Evolutionary conservation across 2,797 vertebrate genomes (phyloP), one percentile per base, ranked within the genome.

Genomic region (Sarcophilus harrisii): DNA sequence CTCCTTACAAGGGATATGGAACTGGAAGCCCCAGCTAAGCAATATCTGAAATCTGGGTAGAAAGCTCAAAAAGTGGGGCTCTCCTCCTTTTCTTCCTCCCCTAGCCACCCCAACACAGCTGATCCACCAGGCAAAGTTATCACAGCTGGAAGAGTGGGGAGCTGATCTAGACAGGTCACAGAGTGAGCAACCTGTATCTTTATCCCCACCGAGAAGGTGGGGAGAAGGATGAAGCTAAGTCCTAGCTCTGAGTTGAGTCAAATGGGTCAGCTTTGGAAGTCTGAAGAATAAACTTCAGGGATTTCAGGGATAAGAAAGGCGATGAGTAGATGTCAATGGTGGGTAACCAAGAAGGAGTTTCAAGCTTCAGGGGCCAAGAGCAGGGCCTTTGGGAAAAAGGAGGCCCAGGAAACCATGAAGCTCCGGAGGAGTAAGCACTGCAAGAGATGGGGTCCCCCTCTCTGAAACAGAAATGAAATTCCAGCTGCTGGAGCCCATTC

Each of bases 381-480:
- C 66, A 18, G 16, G 5, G 6, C n/a, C 2, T 81, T 81, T 21
- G 66, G n/a, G 21, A 1, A 73, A 81, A 81, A 81, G 66, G 66
- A 81, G 9, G 21, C 66, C 18, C 18, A 24, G 14, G 18, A 73
- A 38, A n/a, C 6, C 66, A 18, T 2, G n/a, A 38, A 45, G 8
- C 66, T 45, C 66, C n/a, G 18, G 0, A 81, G 18, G n/a, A 81
- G 21, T 81, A 45, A 38, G 6, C 8, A 8, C 66, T 24, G n/a
- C n/a, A 45, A 29, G 81, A 58, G 16, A 8, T n/a, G 55, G 58
- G 28, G 45, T 55, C 58, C 57, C 38, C 2, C 27, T 57, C 18
- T 45, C 18, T 27, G 91, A 93, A 62, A 94, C 52, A 90, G 60
- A 91, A 94, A 94, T 27, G 45, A 97, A 96, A 94, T 96, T 0